Evolutionary conservation across 1,140 invertebrate species (phyloP), one percentile per base, ranked within the genome.

Genomic region (Ectropis grisescens): DNA sequence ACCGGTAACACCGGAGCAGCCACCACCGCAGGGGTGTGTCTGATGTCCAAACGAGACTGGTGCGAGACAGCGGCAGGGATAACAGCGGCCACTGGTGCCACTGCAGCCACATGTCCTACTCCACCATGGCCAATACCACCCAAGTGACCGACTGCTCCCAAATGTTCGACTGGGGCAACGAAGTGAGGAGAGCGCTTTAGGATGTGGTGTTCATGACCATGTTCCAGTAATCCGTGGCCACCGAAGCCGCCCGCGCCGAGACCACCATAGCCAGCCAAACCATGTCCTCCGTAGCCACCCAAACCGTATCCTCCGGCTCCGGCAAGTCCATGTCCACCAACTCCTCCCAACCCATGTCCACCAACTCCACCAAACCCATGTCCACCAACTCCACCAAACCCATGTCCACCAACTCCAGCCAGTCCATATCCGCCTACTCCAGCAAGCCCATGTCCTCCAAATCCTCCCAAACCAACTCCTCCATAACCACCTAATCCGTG

Each of bases 1-100:
- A 65, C 35, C 9, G 62, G 50, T 5, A 61, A 33, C 2, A 67
- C 30, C 0, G 61, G 38, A 1, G 60, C 45, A 4, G 41, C 33
- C 3, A 62, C 55, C n/a, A 70, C 36, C 9, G 58, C 57, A 11
- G 70, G 66, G 1, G 68, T 37, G 22, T 58, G 39, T 40, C 58
- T 59, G 1, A 69, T 33, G 29, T 81, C 70, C 8, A 80, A 33
- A 4, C 74, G 58, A 2, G 74, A 64, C 27, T 81, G 76, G 23
- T 80, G 79, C 7, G 76, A 80, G 0, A 79, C 58, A 8, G 67
- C 61, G 8, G 60, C 58, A 23, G 60, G 61, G n/a, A n/a, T 52
- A 11, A 79, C 58, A 5, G 51, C 48, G 14, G 52, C 50, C 8
- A 55, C 41, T 30, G 49, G 46, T 26, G 4, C 24, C 2, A 26